Evolutionary conservation across 2,888 invertebrate genomes (phyloP), one percentile per base, ranked within the genome.

Genomic region (Tinea trinotella): DNA sequence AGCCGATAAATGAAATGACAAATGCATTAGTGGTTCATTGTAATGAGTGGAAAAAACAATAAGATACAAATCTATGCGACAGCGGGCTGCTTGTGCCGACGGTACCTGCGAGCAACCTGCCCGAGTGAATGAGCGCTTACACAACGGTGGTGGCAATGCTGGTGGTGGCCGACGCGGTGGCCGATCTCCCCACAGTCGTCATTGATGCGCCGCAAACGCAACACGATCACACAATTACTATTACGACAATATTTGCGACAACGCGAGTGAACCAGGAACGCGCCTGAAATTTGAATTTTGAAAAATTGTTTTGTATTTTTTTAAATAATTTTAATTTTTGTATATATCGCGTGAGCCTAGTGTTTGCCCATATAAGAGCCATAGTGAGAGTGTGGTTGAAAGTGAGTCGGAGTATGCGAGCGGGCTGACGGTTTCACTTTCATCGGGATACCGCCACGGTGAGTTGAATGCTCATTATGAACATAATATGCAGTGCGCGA

Each of bases 391-490:
- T 70, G 74, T 66, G 66, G 53, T 49, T 44, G 62, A 70, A 70
- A 75, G 78, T 77, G 40, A 40, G 65, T 63, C 68, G 70, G 68
- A 71, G 77, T 61, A 79, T 82, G 82, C 76, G 68, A 65, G 59
- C 60, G 67, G 64, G 68, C 64, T 67, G 67, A 66, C 64, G 70
- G 68, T 80, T 83, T 82, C 82, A 79, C 83, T 82, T 82, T 83
- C 83, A 74, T 76, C 71, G 76, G 77, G 76, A 76, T 75, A 71
- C 66, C 64, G 65, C 61, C 70, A 58, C 70, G 78, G 82, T 83
- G 65, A 81, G 82, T 40, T 40, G 2, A 13, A 13, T 40, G 40
- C 40, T 15, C 40, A n/a, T 40, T 40, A 40, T 40, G 13, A 2
- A 2, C 7, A 4, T n/a, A 40, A 13, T 40, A 40, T 40, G 40